These are phyloP conservation scores for Cephus spinipes DNA, from an alignment of 2,888 invertebrate genomes.

Conservation along the genomic window DNA sequence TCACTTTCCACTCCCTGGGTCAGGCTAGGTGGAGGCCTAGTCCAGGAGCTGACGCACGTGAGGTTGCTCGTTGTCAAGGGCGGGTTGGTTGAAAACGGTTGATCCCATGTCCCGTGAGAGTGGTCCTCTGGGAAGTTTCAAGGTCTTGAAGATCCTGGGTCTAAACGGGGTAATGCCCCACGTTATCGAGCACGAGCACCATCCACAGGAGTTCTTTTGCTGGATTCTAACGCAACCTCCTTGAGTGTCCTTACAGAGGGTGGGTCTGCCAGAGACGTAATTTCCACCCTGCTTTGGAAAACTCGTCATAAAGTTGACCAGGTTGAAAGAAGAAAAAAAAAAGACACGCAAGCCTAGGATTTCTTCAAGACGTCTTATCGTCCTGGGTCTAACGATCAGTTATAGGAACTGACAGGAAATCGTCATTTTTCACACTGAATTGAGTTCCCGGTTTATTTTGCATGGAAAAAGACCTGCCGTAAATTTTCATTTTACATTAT, in stretches of 20 bases:
- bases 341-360: not conserved
- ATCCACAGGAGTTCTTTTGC: not conserved
- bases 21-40: not conserved
- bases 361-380: not conserved
- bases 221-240: not conserved
- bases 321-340: not conserved
- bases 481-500: not conserved
- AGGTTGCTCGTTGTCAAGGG: not conserved
- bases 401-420: not conserved
- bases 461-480: not conserved
- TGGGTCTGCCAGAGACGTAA: not conserved
- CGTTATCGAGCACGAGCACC: conserved; percentile 1
- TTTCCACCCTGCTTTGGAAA: not conserved
- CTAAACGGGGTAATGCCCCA: not conserved
- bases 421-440: not conserved
- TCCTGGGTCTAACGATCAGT: not conserved
- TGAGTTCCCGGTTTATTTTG: not conserved
- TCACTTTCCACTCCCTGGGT: not conserved
- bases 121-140: not conserved
- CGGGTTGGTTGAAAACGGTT: not conserved
- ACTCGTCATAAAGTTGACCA: not conserved
- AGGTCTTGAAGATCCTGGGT: not conserved
- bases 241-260: not conserved
- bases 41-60: not conserved
- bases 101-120: conserved; percentile 1